phyloP scores from a whole-genome alignment of 2,113 vertebrate genomes.

The Macquaria australasica region DNA sequence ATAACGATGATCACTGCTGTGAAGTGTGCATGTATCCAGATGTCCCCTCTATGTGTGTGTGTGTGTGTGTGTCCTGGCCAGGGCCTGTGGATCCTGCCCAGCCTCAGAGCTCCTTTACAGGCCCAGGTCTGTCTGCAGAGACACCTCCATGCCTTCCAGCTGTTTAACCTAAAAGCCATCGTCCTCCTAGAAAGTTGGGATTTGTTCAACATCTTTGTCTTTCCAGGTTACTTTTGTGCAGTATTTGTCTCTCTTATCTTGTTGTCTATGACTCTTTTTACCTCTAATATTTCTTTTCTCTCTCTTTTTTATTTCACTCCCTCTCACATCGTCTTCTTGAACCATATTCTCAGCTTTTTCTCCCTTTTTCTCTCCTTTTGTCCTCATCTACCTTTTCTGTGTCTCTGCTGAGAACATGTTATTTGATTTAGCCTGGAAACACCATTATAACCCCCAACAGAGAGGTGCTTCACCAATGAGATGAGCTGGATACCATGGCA shows the following conservation, averaged over 20 bases:
- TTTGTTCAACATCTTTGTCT: conserved; percentile 8
- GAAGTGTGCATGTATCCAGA: conserved; percentile 32
- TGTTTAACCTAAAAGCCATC: conserved; percentile 22
- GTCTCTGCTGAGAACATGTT: conserved; percentile 46
- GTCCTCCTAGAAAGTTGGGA: neutral
- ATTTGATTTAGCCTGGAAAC: conserved; percentile 70
- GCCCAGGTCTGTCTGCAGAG: conserved; percentile 27
- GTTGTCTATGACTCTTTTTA: neutral
- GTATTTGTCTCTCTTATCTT: neutral
- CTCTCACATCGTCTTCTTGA: neutral
- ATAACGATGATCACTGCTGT: conserved; percentile 34
- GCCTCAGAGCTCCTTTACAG: conserved; percentile 34
- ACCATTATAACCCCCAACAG: conserved; percentile 51
- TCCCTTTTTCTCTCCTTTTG: neutral
- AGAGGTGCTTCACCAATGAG: conserved; percentile 22
- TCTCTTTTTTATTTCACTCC: neutral
- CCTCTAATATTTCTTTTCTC: neutral
- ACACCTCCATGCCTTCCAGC: conserved; percentile 27
- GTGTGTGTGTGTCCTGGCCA: neutral
- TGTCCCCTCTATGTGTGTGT: neutral
- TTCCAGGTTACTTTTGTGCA: neutral
- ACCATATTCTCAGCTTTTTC: neutral
- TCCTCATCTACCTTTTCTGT: neutral
- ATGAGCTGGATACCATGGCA: conserved; percentile 44
- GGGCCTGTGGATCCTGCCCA: conserved; percentile 11